Evolutionary conservation across 2,113 vertebrate genomes (phyloP).

Genomic region (Tenrec ecaudatus): DNA sequence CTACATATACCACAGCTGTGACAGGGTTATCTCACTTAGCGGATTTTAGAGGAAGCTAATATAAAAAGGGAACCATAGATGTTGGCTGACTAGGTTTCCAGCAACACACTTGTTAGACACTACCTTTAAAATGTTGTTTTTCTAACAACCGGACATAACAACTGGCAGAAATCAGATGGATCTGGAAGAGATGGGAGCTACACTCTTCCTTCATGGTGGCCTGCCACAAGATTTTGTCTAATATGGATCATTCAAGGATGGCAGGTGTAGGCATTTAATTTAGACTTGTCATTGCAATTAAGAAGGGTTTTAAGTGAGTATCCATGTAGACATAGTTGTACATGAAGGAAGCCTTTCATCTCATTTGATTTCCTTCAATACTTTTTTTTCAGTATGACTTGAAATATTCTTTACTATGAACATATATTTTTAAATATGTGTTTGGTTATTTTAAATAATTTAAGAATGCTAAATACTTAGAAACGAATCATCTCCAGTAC

Average conservation of each 20-base stretch:
- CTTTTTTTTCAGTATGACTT: background rate
- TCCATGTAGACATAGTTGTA: background rate
- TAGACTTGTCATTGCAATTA: background rate
- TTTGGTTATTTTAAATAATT: background rate
- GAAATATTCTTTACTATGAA: background rate
- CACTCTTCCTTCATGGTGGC: background rate
- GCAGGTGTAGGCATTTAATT: background rate
- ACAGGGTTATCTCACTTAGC: background rate
- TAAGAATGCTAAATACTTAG: conserved; percentile 4
- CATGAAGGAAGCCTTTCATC: background rate
- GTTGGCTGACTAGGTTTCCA: background rate
- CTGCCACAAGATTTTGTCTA: background rate
- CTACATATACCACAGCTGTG: background rate
- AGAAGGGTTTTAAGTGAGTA: background rate
- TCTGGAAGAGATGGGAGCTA: background rate
- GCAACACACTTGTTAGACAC: background rate
- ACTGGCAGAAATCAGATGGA: background rate
- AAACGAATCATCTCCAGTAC: background rate
- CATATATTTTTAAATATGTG: background rate
- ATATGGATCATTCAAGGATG: background rate
- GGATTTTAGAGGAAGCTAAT: background rate
- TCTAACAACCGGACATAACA: background rate
- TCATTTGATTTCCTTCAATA: background rate
- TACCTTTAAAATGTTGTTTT: background rate
- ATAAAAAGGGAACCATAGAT: background rate